These are phyloP conservation scores for Chondrosia reniformis DNA, from an alignment of 37 sponge, comb jelly and placozoan genomes.

Conservation along the genomic window DNA sequence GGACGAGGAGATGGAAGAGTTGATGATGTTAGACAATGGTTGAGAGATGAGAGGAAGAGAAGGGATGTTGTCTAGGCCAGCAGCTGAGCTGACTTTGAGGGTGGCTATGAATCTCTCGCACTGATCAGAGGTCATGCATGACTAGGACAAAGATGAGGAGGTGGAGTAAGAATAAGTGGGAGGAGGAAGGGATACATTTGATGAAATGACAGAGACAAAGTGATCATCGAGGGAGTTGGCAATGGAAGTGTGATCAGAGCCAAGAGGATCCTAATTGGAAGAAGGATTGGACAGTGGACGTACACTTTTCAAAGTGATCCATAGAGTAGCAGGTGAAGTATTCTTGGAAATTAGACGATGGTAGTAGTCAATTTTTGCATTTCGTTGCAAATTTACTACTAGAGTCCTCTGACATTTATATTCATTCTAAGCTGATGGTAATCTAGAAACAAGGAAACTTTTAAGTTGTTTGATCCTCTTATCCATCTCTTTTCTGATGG, in stretches of 20 bases:
- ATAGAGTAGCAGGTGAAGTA: background rate
- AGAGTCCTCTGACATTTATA: background rate
- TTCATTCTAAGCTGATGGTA: background rate
- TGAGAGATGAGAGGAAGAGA: background rate
- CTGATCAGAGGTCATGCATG: background rate
- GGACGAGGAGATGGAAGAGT: slow-evolving; percentile 8
- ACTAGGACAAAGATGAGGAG: background rate
- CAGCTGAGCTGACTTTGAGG: background rate
- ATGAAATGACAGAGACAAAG: slow-evolving; percentile 5
- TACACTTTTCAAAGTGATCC: background rate
- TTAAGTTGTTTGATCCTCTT: background rate
- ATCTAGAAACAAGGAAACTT: background rate
- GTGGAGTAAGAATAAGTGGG: background rate
- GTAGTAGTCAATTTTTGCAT: background rate
- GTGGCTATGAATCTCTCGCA: background rate
- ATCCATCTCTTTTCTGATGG: slow-evolving; percentile 7
- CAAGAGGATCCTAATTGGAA: background rate
- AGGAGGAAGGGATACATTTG: background rate
- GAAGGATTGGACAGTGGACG: background rate
- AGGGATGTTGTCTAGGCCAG: background rate
- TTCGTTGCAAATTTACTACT: background rate
- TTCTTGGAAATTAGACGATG: background rate
- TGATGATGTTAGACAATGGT: background rate
- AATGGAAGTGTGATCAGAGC: background rate
- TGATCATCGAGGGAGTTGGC: slow-evolving; percentile 12